Percentiles rank a stretch among this genome's conserved stretches.
Conservation (phyloP, 1,140 invertebrate species). For the Zaprionus vittiger region DNA sequence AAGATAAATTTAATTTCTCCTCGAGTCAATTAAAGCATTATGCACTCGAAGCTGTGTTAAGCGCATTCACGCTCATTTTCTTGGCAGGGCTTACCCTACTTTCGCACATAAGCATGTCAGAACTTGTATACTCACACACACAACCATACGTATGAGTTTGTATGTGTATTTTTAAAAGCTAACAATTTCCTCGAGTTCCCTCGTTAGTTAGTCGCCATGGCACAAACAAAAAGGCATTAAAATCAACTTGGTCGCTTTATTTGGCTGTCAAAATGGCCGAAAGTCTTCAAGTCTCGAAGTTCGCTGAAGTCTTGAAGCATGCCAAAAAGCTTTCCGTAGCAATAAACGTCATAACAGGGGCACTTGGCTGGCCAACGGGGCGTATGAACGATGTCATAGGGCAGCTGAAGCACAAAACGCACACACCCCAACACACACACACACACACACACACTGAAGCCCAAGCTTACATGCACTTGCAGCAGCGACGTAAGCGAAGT, state of each 20-base stretch:
- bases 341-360: constrained; percentile 76
- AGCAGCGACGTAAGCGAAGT: constrained; percentile 66
- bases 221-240: constrained; percentile 42
- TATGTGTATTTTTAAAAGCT: constrained; percentile 36
- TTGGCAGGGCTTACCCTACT: constrained; percentile 5
- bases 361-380: constrained; percentile 77
- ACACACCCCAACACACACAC: constrained; percentile 35
- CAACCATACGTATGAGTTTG: neutral
- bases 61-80: neutral
- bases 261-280: constrained; percentile 57
- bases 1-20: neutral
- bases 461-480: constrained; percentile 35
- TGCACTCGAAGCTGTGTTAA: neutral
- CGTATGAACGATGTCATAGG: constrained; percentile 78
- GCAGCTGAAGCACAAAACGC: constrained; percentile 52
- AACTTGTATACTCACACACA: neutral
- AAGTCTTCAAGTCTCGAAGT: constrained; percentile 47
- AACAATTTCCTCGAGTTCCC: constrained; percentile 35
- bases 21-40: constrained; percentile 3
- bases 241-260: constrained; percentile 51
- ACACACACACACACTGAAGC: constrained; percentile 21
- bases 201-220: constrained; percentile 32
- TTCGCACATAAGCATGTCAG: neutral
- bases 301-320: constrained; percentile 66
- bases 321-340: constrained; percentile 80